Conservation (phyloP, 1,140 invertebrate species). For the Papilio polyxenes region DNA sequence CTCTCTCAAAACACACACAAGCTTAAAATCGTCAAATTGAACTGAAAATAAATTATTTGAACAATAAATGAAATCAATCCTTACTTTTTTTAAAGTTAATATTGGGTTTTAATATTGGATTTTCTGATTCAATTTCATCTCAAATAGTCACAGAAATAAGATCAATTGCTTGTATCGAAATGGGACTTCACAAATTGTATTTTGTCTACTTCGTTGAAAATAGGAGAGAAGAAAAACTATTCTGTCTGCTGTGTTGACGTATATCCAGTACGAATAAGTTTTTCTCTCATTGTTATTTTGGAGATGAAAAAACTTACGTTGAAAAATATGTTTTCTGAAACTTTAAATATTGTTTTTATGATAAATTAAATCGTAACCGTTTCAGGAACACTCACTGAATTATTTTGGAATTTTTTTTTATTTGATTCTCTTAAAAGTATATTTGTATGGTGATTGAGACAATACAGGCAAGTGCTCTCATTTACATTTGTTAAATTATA, state of each 20-base stretch:
- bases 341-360: not conserved
- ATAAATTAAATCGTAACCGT: not conserved
- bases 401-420: too few species aligned
- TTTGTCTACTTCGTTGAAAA: conserved; percentile 31
- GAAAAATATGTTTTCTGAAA: not conserved
- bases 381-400: not conserved
- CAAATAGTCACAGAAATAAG: conserved; percentile 33
- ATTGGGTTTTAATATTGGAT: conserved; percentile 22
- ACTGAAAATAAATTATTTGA: not conserved
- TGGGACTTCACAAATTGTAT: conserved; percentile 34
- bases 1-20: not conserved
- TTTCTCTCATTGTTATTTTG: conserved; percentile 2
- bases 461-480: not conserved
- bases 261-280: conserved; percentile 5
- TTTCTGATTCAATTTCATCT: conserved; percentile 32
- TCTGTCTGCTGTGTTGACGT: conserved; percentile 26
- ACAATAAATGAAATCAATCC: not conserved
- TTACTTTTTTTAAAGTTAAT: conserved; percentile 10
- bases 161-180: conserved; percentile 32
- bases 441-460: too few species aligned
- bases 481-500: not conserved
- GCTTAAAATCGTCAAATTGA: not conserved
- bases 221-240: conserved; percentile 12
- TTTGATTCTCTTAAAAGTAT: too few species aligned
- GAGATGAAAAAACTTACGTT: not conserved